Base-by-base conservation (phyloP, 2,113 vertebrate genomes). In the Mus spicilegus region DNA sequence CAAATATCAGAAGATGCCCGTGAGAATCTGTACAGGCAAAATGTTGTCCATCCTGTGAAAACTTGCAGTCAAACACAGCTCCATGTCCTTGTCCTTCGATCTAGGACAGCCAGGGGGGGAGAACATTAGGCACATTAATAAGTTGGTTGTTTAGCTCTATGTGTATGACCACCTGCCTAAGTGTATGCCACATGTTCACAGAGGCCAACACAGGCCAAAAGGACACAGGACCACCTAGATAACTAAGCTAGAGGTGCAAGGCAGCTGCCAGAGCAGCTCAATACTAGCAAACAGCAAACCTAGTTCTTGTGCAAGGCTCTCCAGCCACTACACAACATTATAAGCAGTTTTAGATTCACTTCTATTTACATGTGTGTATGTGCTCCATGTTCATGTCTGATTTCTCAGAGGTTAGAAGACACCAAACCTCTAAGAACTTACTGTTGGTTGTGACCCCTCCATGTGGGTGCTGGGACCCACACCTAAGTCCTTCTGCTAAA, bases 11-110 rank as follows among this genome's bases (percentile, higher is more conserved):
- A 89, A 99, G 98, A 97, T 99, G 99, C 51, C 99, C 99, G 28
- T 99, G 99, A 76, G 99, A 99, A 98, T 99, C 99, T 63, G 99
- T 99, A 97, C 99, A 99, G 73, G 99, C 99, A 77, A 99, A 99
- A 94, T 99, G 99, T 69, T 99, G 99, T 76, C 99, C 99, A 85
- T 99, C 99, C 20, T 99, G 99, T 54, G 99, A 99, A 97, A 99
- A 99, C 97, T 99, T 99, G 97, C 99, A 99, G 97, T 99, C 99
- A 97, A 99, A 99, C 73, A 99, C 99, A 49, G 99, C 99, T 91
- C 99, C 99, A 0, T 99, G 99, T 94, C 99, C 99, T 98, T 99
- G 99, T 56, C 99, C 99, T 98, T 99, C 99, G 95, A 99, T 99
- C 99, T 99, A 89, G 58, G 92, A 91, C 95, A 95, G 7, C 61